A percentile compares a stretch with the other conserved stretches of the same genome.
Conservation (phyloP, 2,113 vertebrate species). For the Callipepla squamata region DNA sequence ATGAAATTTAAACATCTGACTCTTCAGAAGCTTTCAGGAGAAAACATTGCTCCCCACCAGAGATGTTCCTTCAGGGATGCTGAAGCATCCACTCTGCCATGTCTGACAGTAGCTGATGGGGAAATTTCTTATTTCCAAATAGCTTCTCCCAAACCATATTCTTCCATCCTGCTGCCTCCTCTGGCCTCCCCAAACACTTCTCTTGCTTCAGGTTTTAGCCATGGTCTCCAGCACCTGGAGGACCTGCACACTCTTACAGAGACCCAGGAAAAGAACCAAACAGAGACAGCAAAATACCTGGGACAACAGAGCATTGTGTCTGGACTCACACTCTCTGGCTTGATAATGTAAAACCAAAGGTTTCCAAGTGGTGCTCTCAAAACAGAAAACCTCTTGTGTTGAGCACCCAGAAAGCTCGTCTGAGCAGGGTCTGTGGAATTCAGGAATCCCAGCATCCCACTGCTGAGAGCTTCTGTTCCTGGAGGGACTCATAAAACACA, state of each 20-base stretch:
- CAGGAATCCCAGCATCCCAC: background rate
- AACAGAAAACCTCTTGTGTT: background rate
- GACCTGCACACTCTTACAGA: background rate
- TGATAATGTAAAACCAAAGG: background rate
- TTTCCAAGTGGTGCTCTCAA: background rate
- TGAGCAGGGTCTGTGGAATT: background rate
- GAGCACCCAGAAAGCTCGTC: background rate
- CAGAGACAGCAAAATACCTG: background rate
- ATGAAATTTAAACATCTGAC: conserved; percentile 34
- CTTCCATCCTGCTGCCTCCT: background rate
- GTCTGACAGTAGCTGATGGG: background rate
- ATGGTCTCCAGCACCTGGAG: background rate
- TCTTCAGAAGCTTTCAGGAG: conserved; percentile 33
- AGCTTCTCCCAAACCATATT: background rate
- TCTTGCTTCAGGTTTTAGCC: background rate
- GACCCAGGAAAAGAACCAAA: background rate
- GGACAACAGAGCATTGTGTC: background rate
- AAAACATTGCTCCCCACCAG: conserved; percentile 24
- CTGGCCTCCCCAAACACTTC: background rate
- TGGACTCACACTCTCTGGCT: background rate
- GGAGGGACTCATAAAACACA: background rate
- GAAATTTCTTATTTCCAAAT: conserved; percentile 12
- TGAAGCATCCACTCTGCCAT: background rate
- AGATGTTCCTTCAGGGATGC: conserved; percentile 7
- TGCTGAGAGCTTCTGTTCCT: background rate